Evolutionary conservation across 2,888 invertebrate genomes (phyloP), one percentile per base, ranked within the genome.

Genomic region (Heterodera filipjevi): DNA sequence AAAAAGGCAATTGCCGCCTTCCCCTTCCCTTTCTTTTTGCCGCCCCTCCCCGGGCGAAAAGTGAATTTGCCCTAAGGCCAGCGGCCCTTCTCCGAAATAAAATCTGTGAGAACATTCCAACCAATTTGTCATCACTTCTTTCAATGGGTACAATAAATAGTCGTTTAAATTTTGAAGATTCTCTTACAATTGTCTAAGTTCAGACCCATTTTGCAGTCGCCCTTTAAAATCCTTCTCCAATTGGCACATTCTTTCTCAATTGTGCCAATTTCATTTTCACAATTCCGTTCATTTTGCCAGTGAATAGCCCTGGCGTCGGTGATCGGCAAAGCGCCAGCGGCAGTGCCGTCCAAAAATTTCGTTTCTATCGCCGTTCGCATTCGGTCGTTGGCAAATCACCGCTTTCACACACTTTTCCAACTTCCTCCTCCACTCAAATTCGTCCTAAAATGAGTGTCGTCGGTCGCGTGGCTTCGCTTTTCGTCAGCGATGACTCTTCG

Each of bases 401-500:
- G 66, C n/a, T 53, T 5, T n/a, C 64, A 49, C 30, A 27, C 46
- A 68, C 6, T 68, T 35, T 68, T 3, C 68, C 16, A 16, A 35
- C 22, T 14, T 35, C 32, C 0, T 59, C 59, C 27, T n/a, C 53
- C n/a, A 12, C 68, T 46, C 53, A 73, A 44, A 49, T 66, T 22
- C 66, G 68, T 30, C 66, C 75, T 16, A 75, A 75, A 35, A 75
- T 75, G 75, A 66, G 66, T 64, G 66, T 75, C 8, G 33, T 75
- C 19, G 75, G 75, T 27, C 66, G 75, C 64, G 27, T 75, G 75
- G 75, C 75, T 2, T 75, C 75, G 22, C 46, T 75, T 75, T 75
- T 75, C 33, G 75, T 64, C 30, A 35, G 46, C 46, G 75, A 66
- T 64, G 64, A 19, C 30, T 64, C 53, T 0, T 16, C 66, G 44